Base-by-base conservation (phyloP, 2,113 vertebrate species). In the Elaphurus davidianus region DNA sequence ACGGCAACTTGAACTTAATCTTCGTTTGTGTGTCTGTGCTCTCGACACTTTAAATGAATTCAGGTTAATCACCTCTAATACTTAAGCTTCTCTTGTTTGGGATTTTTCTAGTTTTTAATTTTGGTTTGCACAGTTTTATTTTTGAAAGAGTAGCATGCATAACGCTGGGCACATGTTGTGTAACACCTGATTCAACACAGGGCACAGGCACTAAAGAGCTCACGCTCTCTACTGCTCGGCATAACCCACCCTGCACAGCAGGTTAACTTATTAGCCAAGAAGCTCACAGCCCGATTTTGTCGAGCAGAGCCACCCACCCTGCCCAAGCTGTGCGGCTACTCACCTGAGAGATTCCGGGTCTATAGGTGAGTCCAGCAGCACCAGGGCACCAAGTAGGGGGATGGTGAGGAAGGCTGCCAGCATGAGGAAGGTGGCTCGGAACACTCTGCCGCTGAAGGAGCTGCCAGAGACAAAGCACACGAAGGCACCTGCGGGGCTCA, bases 331-430 rank as follows among this genome's bases (percentile, higher is more conserved):
- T 86, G 6, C 14, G 4, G 54, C 0, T n/a, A 23, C 97, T 99
- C 98, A 99, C 99, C 99, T 99, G 98, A 99, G 99, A 30, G 98
- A 98, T 13, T 99, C 99, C 1, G 99, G 99, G 0, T 99, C 99
- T 98, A 99, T 99, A 27, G 99, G 99, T 30, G 99, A 99, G 92
- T 99, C 99, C 90, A 99, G 96, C 10, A 99, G 97, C 98, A 99
- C 90, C 91, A 99, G 86, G 76, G 99, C 98, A 82, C 99, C 98
- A 17, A 99, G 98, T 21, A 99, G 97, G 5, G 99, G 99, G 83
- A 99, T 95, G 0, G 99, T 90, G 76, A 99, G 97, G 45, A 99
- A 99, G 0, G 98, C 98, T 7, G 99, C 99, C 97, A 99, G 97
- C 45, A 99, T 99, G 86, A 99, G 93, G 84, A 99, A 99, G 2